Base-by-base conservation (phyloP, 2,888 invertebrate species). In the Ischnus inquisitorius region DNA sequence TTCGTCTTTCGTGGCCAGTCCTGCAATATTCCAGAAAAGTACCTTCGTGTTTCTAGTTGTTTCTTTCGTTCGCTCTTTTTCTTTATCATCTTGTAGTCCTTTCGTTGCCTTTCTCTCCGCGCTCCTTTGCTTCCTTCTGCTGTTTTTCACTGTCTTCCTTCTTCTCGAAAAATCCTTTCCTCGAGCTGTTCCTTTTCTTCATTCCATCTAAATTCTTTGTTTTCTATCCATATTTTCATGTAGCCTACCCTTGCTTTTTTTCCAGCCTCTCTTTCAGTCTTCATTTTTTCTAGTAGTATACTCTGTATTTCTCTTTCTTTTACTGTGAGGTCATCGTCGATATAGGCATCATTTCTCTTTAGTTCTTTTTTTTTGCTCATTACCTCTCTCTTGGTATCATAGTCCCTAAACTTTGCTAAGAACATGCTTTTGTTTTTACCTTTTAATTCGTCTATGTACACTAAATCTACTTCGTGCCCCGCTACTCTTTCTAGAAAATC, bases 21-120 rank as follows among this genome's bases (percentile, higher is more conserved):
- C 76, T 28, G 76, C 81, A 0, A 68, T 28, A 46, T 81, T 76
- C 57, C 81, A 81, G 2, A 76, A 76, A 0, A 60, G 34, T 14
- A 65, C n/a, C 28, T 43, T 28, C 48, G 16, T 48, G 14, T n/a
- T n/a, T 14, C n/a, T n/a, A 4, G n/a, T 4, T 16, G 10, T n/a
- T n/a, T 16, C 19, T 57, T 39, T 51, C 34, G 16, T 48, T n/a
- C n/a, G n/a, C 39, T 54, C 34, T n/a, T 41, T 64, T n/a, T 64
- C 39, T 16, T 64, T 48, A 48, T n/a, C 4, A 4, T n/a, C 48
- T 2, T 48, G n/a, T 12, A 10, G n/a, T 54, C 34, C 10, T 1
- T n/a, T 39, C 2, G 16, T 39, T n/a, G 12, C 43, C 12, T 43
- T 43, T 3, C 12, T 2, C 1, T 3, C 1, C 8, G n/a, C 16